Conservation (phyloP, 1,140 invertebrate genomes). For the Triops cancriformis region DNA sequence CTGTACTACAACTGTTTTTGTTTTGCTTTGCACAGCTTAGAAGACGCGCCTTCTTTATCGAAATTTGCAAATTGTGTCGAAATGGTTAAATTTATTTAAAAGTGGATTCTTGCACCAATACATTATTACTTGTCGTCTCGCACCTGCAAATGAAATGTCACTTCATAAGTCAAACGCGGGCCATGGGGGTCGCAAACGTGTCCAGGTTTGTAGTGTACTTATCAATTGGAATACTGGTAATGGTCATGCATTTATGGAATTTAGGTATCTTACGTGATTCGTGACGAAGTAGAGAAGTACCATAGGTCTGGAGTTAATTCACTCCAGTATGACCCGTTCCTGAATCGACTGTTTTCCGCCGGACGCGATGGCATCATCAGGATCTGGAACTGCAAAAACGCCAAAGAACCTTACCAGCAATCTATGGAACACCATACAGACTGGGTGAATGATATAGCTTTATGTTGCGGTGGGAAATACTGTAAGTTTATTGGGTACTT, state of each 20-base stretch:
- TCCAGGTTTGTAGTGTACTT: constrained; percentile 21
- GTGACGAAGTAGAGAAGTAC: constrained; percentile 86
- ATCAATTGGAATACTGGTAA: not conserved
- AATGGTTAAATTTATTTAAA: not conserved
- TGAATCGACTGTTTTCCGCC: constrained; percentile 88
- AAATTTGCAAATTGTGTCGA: not conserved
- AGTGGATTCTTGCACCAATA: not conserved
- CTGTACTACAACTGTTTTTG: not conserved
- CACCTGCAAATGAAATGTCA: constrained; percentile 20
- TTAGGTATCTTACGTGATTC: constrained; percentile 94
- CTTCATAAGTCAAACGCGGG: constrained; percentile 24
- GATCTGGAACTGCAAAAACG: constrained; percentile 71
- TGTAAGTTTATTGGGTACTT: constrained; percentile 46
- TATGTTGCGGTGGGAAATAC: constrained; percentile 93
- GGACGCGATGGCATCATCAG: constrained; percentile 97
- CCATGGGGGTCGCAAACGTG: constrained; percentile 22
- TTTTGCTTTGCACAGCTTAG: not conserved
- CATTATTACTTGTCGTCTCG: not conserved
- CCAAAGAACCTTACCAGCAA: constrained; percentile 79
- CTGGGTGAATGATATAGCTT: constrained; percentile 98
- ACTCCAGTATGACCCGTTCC: constrained; percentile 79
- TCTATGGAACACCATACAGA: constrained; percentile 98
- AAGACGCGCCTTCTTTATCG: not conserved
- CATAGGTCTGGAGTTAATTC: constrained; percentile 95
- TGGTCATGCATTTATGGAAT: not conserved